Conservation (phyloP, 2,888 invertebrate species). For the Linhomoeus sp. region DNA sequence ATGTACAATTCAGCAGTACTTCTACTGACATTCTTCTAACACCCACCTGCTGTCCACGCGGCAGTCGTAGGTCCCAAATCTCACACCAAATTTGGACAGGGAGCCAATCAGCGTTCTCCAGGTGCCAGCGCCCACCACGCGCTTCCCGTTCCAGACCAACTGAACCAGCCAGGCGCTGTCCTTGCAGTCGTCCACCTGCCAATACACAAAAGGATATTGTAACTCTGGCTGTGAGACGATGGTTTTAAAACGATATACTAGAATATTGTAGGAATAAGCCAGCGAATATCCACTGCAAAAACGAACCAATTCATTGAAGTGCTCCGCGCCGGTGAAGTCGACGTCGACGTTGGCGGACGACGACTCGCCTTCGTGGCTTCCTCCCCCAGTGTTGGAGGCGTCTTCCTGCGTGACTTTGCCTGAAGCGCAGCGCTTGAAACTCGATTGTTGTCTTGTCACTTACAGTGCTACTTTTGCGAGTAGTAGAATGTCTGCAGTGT, state of each 20-base stretch:
- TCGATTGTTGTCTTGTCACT: too few species aligned
- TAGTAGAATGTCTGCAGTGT: too few species aligned
- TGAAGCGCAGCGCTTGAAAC: too few species aligned
- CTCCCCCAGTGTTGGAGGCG: too few species aligned
- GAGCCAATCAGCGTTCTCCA: slow-evolving; percentile 32
- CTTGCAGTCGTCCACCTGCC: slow-evolving; percentile 37
- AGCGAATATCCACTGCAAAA: not conserved
- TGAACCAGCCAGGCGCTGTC: slow-evolving; percentile 39
- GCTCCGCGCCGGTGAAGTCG: not conserved
- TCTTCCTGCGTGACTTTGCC: too few species aligned
- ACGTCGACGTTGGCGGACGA: not conserved
- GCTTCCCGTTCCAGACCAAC: slow-evolving; percentile 25
- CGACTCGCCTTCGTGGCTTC: too few species aligned
- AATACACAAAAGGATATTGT: slow-evolving; percentile 31
- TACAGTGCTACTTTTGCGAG: too few species aligned
- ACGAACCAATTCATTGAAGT: not conserved
- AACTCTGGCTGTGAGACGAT: slow-evolving; percentile 16
- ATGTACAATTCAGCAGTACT: too few species aligned
- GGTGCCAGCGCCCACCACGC: slow-evolving; percentile 24
- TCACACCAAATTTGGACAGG: slow-evolving; percentile 33
- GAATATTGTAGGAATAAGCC: not conserved
- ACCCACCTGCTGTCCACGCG: slow-evolving; percentile 31
- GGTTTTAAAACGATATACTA: not conserved
- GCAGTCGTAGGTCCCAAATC: slow-evolving; percentile 35
- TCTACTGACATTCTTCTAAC: not conserved